Evolutionary conservation across 2,888 invertebrate species (phyloP).

Genomic region (Noctua janthe): DNA sequence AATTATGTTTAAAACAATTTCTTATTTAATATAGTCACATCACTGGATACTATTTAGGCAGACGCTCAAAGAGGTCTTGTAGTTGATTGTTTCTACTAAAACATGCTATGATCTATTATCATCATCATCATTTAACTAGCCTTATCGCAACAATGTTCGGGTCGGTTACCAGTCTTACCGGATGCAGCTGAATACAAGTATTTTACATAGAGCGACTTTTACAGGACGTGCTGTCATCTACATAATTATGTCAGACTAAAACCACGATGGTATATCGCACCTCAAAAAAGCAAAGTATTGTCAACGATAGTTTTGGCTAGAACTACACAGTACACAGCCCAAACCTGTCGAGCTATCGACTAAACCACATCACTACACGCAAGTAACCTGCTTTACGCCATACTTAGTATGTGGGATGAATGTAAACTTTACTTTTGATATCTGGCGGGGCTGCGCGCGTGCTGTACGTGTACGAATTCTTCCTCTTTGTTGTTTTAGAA

Average conservation of each 20-base stretch:
- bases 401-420: slow-evolving; percentile 63
- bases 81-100: not conserved
- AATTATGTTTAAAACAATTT: too few species aligned
- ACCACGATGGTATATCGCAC: not conserved
- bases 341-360: not conserved
- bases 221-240: too few species aligned
- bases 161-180: too few species aligned
- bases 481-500: not conserved
- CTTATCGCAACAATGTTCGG: too few species aligned
- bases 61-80: not conserved
- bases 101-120: not conserved
- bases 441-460: slow-evolving; percentile 28
- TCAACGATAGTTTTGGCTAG: not conserved
- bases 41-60: not conserved
- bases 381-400: slow-evolving; percentile 69
- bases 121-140: too few species aligned
- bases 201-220: too few species aligned
- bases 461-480: slow-evolving; percentile 4
- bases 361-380: slow-evolving; percentile 56
- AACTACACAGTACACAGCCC: not conserved
- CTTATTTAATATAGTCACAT: not conserved
- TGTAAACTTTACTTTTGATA: slow-evolving; percentile 61
- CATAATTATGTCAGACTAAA: not conserved
- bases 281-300: not conserved
- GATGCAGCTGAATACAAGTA: too few species aligned